Percentiles rank a stretch among this genome's conserved stretches.
These are phyloP conservation scores for Sebastes taczanowskii DNA, from an alignment of 2,797 vertebrate species.

Conservation along the genomic window DNA sequence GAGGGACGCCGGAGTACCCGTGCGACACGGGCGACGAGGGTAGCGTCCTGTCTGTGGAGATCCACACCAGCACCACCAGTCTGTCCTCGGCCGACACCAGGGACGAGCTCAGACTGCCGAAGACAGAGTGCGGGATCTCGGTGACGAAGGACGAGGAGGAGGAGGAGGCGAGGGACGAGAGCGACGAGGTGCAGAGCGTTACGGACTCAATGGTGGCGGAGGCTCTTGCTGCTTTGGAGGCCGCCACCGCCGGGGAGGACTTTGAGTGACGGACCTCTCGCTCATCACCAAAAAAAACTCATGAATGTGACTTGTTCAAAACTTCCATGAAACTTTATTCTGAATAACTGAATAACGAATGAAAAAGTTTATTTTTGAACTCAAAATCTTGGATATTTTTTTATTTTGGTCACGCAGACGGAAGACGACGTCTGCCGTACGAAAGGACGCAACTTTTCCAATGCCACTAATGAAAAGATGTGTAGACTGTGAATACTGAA, in stretches of 20 bases:
- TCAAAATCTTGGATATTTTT: slow-evolving; percentile 16
- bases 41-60: slow-evolving; percentile 79
- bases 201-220: slow-evolving; percentile 92
- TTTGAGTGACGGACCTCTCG: slow-evolving; percentile 69
- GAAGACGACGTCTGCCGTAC: slow-evolving; percentile 19
- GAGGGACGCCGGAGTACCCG: slow-evolving; percentile 70
- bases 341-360: background rate
- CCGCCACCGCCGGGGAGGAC: slow-evolving; percentile 93
- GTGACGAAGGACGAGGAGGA: slow-evolving; percentile 58
- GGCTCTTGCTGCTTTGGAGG: slow-evolving; percentile 93
- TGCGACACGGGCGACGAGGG: slow-evolving; percentile 81
- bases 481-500: slow-evolving; percentile 42
- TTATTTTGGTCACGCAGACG: slow-evolving; percentile 3
- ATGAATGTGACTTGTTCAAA: background rate
- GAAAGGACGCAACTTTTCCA: slow-evolving; percentile 27
- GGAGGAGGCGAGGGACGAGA: slow-evolving; percentile 25
- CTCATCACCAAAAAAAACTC: background rate
- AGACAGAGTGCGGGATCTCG: slow-evolving; percentile 59
- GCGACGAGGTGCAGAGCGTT: slow-evolving; percentile 65
- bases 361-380: slow-evolving; percentile 38
- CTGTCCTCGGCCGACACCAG: slow-evolving; percentile 81
- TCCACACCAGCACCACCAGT: slow-evolving; percentile 84
- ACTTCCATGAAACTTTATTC: background rate
- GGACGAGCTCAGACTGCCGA: slow-evolving; percentile 43
- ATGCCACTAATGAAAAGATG: slow-evolving; percentile 21